Percentiles rank a stretch among this genome's conserved stretches.
These are phyloP conservation scores for Acronicta leporina DNA, from an alignment of 2,888 invertebrate genomes.

Conservation along the genomic window DNA sequence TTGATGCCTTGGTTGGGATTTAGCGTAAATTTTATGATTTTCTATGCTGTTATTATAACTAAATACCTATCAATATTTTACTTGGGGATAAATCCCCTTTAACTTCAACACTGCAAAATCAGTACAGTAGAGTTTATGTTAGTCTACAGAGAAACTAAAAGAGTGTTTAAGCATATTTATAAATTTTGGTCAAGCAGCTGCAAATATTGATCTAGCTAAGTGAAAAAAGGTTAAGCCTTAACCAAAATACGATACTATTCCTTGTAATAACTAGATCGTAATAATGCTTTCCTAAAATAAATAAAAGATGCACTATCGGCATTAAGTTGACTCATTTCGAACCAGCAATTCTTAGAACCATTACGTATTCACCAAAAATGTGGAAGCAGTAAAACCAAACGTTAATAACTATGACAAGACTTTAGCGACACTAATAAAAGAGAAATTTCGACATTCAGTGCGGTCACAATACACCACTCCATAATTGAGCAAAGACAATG, in stretches of 20 bases:
- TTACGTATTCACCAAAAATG: constrained; percentile 75
- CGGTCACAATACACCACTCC: constrained; percentile 78
- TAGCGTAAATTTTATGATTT: no score
- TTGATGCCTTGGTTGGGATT: no score
- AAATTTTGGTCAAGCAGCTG: no score
- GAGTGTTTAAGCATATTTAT: no score
- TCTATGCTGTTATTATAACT: no score
- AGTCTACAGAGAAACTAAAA: no score
- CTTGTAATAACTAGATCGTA: neutral
- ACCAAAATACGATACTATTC: neutral
- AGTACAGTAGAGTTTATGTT: no score
- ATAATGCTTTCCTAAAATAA: constrained; percentile 5
- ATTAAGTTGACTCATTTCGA: constrained; percentile 13
- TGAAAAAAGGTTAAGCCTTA: no score
- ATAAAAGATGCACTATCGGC: constrained; percentile 6
- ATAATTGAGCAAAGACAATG: constrained; percentile 87
- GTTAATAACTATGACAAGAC: constrained; percentile 54
- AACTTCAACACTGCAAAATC: no score
- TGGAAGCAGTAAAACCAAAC: constrained; percentile 80
- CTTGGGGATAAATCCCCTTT: no score
- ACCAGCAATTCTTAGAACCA: constrained; percentile 62
- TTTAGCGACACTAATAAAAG: constrained; percentile 69
- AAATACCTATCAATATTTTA: no score
- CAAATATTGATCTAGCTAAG: no score
- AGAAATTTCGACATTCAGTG: constrained; percentile 75